Base-by-base conservation (phyloP, 2,113 vertebrate genomes). In the Anhinga rufa region DNA sequence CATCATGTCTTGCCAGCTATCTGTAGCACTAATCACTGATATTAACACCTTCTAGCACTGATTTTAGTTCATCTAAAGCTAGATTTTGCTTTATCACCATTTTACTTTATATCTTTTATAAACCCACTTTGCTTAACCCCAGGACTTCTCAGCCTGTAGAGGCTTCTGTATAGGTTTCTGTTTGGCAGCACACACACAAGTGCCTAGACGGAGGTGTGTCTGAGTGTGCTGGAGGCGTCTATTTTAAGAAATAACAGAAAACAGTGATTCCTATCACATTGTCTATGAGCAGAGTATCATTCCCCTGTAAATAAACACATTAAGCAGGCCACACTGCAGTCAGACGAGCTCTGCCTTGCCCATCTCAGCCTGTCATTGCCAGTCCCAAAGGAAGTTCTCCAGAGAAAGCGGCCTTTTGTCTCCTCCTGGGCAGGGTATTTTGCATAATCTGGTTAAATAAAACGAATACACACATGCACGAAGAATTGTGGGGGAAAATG, bases 401-500 rank as follows among this genome's bases (percentile, higher is more conserved):
- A 78, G 84, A 92, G 91, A 97, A 94, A 96, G n/a, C 19, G 9
- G 78, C 12, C 57, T 92, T 97, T 97, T 96, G 91, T 97, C 72
- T 96, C 74, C 83, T 88, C 55, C 51, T 0, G 17, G 71, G n/a
- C 58, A 0, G 34, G 12, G 31, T 52, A 75, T 48, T 97, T 96
- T 96, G 92, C 96, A 97, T 97, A 97, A 97, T 96, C 94, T 95
- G 77, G 87, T 95, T 96, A 96, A 95, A 97, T 91, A 95, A 95
- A 97, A 89, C 13, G 69, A 84, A 94, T 90, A 85, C 69, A 82
- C 58, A 54, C 7, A 57, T 0, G 14, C 62, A 95, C 62, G 92
- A 91, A 94, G 89, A 72, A 75, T 44, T 86, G 74, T 84, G 90
- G 82, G 72, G 82, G n/a, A 24, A 88, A 95, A 94, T 8, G 26